Base-by-base conservation (phyloP, 1,140 invertebrate genomes). In the Pogonomyrmex barbatus region DNA sequence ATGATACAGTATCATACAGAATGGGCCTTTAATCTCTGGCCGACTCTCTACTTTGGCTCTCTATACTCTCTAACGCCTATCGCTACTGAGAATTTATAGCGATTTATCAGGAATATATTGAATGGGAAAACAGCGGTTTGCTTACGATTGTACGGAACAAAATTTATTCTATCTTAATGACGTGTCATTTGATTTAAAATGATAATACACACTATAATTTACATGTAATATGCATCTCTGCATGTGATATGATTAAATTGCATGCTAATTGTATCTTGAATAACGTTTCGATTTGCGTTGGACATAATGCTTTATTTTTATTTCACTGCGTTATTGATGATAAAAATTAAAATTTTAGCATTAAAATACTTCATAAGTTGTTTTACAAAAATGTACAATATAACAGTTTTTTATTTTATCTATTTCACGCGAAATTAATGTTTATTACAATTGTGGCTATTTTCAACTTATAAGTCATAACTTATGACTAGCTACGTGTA, bases 31-130 rank as follows among this genome's bases (percentile, higher is more conserved):
- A 39, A 24, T 76, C 56, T 58, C 17, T 14, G 4, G 10, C 12
- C 54, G 24, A 60, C 54, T 56, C 71, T 52, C 33, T 36, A 71
- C 52, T 54, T 54, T 30, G 56, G 36, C 54, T 76, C 30, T 52
- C 14, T n/a, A 33, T 50, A 17, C 4, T 77, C n/a, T 42, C 10
- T 30, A 24, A 39, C 45, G 47, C 14, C 56, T 60, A 77, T 77
- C 24, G 47, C 47, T 42, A 50, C 24, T 33, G 65, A 62, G 73
- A 67, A 77, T 67, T 24, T 77, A 87, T 68, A 73, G 67, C 73
- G 87, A 88, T 84, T 77, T 85, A 85, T 79, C 56, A 70, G 78
- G 42, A 56, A 83, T 14, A 77, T 86, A 87, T 90, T 68, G 77
- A 71, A 36, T 71, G 68, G 47, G 24, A 30, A 42, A 62, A 77